A percentile compares a stretch with the other conserved stretches of the same genome.
Conservation (phyloP, 2,888 invertebrate genomes). For the Drosophila affinis region DNA sequence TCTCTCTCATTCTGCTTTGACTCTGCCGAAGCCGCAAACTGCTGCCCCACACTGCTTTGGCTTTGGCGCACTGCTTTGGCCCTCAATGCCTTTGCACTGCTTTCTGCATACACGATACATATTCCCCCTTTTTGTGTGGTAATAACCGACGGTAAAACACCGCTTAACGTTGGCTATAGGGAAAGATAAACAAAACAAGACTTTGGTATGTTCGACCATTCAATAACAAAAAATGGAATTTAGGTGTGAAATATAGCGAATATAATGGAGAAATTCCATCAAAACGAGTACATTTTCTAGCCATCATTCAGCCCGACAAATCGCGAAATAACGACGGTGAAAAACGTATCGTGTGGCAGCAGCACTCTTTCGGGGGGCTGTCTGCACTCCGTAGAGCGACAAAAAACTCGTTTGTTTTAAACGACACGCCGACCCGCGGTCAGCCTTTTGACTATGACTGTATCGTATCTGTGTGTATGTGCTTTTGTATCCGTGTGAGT, state of each 20-base stretch:
- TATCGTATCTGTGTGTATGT: neutral
- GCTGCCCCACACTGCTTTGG: neutral
- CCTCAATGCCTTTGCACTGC: neutral
- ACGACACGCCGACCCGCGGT: conserved; percentile 9
- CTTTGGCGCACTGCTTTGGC: neutral
- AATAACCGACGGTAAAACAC: neutral
- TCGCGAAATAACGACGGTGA: neutral
- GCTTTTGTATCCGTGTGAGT: conserved; percentile 7
- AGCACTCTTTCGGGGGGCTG: neutral
- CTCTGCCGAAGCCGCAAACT: conserved; percentile 4
- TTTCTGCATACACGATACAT: neutral
- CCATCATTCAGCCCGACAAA: neutral
- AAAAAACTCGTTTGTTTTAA: neutral
- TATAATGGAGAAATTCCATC: neutral
- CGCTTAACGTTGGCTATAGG: neutral
- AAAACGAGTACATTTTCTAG: neutral
- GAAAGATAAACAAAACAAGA: too few species aligned
- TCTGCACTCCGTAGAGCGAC: neutral
- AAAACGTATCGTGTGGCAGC: neutral
- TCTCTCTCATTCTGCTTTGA: conserved; percentile 20
- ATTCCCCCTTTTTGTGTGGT: neutral
- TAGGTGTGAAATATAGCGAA: neutral
- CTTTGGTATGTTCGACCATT: too few species aligned
- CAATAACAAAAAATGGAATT: too few species aligned
- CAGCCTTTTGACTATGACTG: conserved; percentile 7